Conservation (phyloP, 2,113 vertebrate genomes). For the Dasyornis broadbenti region DNA sequence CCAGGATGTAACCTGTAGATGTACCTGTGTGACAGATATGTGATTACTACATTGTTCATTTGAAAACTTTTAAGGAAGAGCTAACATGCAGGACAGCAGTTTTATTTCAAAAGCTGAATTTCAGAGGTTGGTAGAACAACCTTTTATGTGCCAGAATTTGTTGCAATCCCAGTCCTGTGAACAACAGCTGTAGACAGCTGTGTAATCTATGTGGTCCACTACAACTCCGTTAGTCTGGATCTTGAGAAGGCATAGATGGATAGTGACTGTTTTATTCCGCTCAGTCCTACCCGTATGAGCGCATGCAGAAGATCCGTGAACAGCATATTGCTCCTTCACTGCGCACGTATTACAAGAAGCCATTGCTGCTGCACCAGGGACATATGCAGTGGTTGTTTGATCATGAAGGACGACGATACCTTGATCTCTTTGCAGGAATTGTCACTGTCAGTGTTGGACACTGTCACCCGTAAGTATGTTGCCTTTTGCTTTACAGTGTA, state of each 20-base stretch:
- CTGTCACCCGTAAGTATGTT: slow-evolving; percentile 90
- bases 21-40: neutral
- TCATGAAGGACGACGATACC: slow-evolving; percentile 83
- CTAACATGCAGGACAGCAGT: neutral
- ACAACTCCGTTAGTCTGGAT: neutral
- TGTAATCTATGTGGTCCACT: neutral
- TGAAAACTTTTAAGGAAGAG: neutral
- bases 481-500: neutral
- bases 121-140: neutral
- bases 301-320: slow-evolving; percentile 75
- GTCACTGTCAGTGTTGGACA: slow-evolving; percentile 91
- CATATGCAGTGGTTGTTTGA: slow-evolving; percentile 96
- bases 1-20: neutral
- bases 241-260: neutral
- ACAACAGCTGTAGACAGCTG: neutral
- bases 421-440: slow-evolving; percentile 92
- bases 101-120: neutral
- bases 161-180: neutral
- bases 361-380: slow-evolving; percentile 87
- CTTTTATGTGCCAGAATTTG: neutral
- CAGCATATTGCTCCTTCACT: slow-evolving; percentile 70
- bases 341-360: slow-evolving; percentile 77
- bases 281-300: slow-evolving; percentile 69
- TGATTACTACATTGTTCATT: neutral
- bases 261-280: neutral